Evolutionary conservation across 2,113 vertebrate genomes (phyloP).

Genomic region (Sturnus vulgaris): DNA sequence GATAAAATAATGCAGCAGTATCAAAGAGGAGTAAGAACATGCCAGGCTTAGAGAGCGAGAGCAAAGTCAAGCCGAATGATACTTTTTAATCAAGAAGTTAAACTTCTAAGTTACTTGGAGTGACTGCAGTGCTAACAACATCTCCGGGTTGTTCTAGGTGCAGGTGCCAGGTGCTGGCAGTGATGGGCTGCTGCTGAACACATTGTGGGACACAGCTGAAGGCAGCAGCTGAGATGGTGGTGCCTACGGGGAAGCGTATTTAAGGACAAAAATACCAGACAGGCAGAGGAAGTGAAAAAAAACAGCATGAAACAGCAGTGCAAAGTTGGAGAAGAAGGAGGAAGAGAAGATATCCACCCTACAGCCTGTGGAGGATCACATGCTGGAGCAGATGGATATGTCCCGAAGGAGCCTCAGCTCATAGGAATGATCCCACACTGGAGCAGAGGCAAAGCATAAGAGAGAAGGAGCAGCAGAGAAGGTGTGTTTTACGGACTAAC

Average conservation of each 20-base stretch:
- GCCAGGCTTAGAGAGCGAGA: neutral
- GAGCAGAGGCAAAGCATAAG: neutral
- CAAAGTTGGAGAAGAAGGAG: neutral
- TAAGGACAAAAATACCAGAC: neutral
- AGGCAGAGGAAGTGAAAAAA: neutral
- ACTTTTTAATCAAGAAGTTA: neutral
- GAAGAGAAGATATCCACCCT: neutral
- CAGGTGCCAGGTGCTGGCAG: neutral
- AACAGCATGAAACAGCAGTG: neutral
- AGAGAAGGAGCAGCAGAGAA: rapidly evolving
- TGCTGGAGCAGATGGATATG: neutral
- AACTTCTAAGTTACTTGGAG: neutral
- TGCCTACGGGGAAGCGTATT: neutral
- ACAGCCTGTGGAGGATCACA: neutral
- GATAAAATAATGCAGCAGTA: neutral
- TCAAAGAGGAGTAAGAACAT: neutral
- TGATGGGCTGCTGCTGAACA: neutral
- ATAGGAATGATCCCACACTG: rapidly evolving
- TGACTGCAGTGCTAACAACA: neutral
- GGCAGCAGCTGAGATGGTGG: neutral
- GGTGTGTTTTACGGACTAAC: neutral
- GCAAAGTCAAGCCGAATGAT: neutral
- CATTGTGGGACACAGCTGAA: neutral
- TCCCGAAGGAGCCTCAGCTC: neutral
- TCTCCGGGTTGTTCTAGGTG: neutral